Conservation (phyloP, 2,888 invertebrate species). For the Rhagonycha fulva region DNA sequence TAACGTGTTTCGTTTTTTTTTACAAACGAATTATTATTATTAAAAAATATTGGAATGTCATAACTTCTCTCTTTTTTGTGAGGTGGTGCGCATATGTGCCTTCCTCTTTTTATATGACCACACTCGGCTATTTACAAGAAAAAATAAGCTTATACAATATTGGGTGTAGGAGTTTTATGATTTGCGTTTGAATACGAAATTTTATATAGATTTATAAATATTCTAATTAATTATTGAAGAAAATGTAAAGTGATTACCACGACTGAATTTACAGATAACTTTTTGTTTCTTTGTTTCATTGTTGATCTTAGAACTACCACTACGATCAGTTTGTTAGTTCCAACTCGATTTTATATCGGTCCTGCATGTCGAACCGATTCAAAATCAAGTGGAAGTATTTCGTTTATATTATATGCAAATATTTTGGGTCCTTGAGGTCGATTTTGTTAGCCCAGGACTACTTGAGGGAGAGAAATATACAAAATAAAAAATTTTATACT, state of each 20-base stretch:
- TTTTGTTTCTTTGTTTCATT: conserved; percentile 27
- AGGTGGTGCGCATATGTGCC: conserved; percentile 52
- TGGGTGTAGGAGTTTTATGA: conserved; percentile 27
- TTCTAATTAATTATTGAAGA: conserved; percentile 2
- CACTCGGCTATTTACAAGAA: conserved; percentile 36
- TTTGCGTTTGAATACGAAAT: conserved; percentile 14
- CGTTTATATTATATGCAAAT: conserved; percentile 33
- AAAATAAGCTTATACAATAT: conserved; percentile 28
- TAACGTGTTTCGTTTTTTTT: conserved; percentile 18
- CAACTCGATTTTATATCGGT: neutral
- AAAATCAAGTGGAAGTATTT: conserved; percentile 23
- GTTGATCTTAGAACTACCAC: conserved; percentile 18
- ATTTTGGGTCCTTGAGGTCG: conserved; percentile 53
- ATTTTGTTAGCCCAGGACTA: conserved; percentile 56
- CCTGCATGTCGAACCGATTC: neutral
- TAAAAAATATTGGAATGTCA: conserved; percentile 42
- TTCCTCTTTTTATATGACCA: conserved; percentile 52
- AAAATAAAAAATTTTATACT: conserved; percentile 39
- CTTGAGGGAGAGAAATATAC: conserved; percentile 56
- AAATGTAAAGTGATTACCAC: conserved; percentile 10
- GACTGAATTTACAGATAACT: conserved; percentile 24
- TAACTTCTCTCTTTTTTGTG: conserved; percentile 52
- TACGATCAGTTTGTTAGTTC: conserved; percentile 28
- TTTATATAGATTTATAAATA: conserved; percentile 13
- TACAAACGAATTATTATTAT: conserved; percentile 6